A percentile compares a stretch with the other conserved stretches of the same genome.
These are phyloP conservation scores for Drosophila ercepeae DNA, from an alignment of 1,140 invertebrate species.

Conservation along the genomic window DNA sequence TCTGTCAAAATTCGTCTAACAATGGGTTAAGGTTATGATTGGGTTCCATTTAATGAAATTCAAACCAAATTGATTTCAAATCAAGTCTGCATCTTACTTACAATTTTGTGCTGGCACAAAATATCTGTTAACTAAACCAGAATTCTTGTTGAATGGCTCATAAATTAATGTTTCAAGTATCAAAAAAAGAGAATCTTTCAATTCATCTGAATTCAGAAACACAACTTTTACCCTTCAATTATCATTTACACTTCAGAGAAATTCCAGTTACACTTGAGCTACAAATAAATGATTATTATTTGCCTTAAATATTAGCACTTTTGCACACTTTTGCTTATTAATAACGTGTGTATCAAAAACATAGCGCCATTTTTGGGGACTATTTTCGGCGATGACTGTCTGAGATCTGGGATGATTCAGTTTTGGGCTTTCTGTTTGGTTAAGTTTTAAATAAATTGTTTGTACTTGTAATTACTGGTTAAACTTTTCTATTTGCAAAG, in stretches of 20 bases:
- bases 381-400: slow-evolving; percentile 20
- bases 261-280: slow-evolving; percentile 9
- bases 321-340: slow-evolving; percentile 19
- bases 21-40: slow-evolving; percentile 41
- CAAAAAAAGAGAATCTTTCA: neutral
- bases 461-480: slow-evolving; percentile 51
- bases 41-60: slow-evolving; percentile 9
- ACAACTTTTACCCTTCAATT: slow-evolving; percentile 2
- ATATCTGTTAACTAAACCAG: slow-evolving; percentile 6
- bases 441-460: slow-evolving; percentile 56
- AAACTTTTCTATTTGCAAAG: slow-evolving; percentile 40
- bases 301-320: slow-evolving; percentile 43
- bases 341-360: neutral
- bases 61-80: slow-evolving; percentile 13
- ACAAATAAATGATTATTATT: slow-evolving; percentile 30
- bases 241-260: slow-evolving; percentile 15
- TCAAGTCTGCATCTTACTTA: slow-evolving; percentile 4
- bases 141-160: neutral
- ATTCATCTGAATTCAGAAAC: slow-evolving; percentile 11
- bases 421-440: slow-evolving; percentile 51
- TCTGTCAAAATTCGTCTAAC: slow-evolving; percentile 39
- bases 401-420: slow-evolving; percentile 30
- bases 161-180: neutral
- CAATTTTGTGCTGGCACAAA: slow-evolving; percentile 50
- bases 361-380: neutral